Base-by-base conservation (phyloP, 2,888 invertebrate species). In the Hedychridium roseum region DNA sequence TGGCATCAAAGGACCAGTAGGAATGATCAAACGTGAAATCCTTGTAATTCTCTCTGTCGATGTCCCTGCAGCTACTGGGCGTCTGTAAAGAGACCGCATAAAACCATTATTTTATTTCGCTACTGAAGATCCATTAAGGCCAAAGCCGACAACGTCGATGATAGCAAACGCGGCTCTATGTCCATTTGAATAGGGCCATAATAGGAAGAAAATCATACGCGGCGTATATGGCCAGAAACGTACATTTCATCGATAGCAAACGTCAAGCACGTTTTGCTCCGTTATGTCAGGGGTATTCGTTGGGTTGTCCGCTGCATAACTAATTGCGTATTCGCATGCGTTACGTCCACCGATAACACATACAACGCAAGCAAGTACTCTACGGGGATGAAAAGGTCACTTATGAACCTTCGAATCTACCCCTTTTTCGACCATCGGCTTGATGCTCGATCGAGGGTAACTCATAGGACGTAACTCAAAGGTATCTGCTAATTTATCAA, bases 11-110 rank as follows among this genome's bases (percentile, higher is more conserved):
- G 40, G 92, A 93, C 92, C 92, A 93, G 76, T 93, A 93, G 0
- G 92, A 92, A 78, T 90, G 89, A 81, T 93, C 93, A 79, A 92
- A 93, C 46, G 92, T 92, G 77, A 93, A 94, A 79, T 92, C 92
- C 78, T 92, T 91, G 79, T 83, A 87, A 73, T 87, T 86, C 70
- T 89, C 89, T 27, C 85, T 80, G 64, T 78, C 82, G 60, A 77
- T 80, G 54, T 84, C 84, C 71, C 81, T 82, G 81, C 83, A 82
- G 80, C 82, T 84, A 73, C 82, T 82, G 79, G 84, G 82, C 48
- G 70, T 71, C 76, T 76, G 66, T 34, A 62, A 68, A 57, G 14
- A 51, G 44, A 51, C 43, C 9, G 14, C 15, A 32, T 6, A 23
- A 23, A 6, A 23, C 9, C 23, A 23, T 23, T 6, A 23, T 23